Base-by-base conservation (phyloP, 1,140 invertebrate species). In the Pogonomyrmex californicus region DNA sequence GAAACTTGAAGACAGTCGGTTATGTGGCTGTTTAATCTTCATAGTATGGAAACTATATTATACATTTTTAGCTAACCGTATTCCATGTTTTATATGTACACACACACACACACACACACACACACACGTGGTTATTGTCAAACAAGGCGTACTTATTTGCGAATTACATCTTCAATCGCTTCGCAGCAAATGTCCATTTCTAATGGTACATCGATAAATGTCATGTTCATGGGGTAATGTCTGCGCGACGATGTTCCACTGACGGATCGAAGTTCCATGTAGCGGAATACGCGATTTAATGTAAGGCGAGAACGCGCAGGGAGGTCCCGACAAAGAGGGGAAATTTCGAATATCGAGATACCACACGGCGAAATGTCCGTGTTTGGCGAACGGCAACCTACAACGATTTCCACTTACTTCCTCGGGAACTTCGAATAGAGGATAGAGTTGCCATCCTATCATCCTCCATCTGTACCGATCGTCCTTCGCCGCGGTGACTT, bases 341-440 rank as follows among this genome's bases (percentile, higher is more conserved):
- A 73, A 86, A 91, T 91, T 87, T 82, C 41, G 87, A 41, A 38
- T 65, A 75, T 87, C 58, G 44, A 75, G 66, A 38, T 73, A 54
- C 49, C 70, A 9, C 49, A 63, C 44, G 33, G 49, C 36, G 56
- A 63, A 86, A 70, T 60, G 62, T 30, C 73, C 79, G 73, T 85
- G 86, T 88, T 90, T 88, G 87, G 60, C 71, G 79, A 78, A 87
- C 77, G 51, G 78, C 65, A 85, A 88, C 82, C 87, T 92, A 92
- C 91, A 92, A 70, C 85, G 87, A 91, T 92, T 92, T 92, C 90
- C 90, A 92, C 91, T 92, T 92, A 92, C 85, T 88, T 90, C 85
- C 77, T 68, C 62, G 82, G 33, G n/a, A 77, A 91, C 62, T 88
- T 86, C 23, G 76, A 56, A 81, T 65, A 54, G 58, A 85, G 71